These are phyloP conservation scores for Limnephilus marmoratus DNA, from an alignment of 2,888 invertebrate species.

Conservation along the genomic window DNA sequence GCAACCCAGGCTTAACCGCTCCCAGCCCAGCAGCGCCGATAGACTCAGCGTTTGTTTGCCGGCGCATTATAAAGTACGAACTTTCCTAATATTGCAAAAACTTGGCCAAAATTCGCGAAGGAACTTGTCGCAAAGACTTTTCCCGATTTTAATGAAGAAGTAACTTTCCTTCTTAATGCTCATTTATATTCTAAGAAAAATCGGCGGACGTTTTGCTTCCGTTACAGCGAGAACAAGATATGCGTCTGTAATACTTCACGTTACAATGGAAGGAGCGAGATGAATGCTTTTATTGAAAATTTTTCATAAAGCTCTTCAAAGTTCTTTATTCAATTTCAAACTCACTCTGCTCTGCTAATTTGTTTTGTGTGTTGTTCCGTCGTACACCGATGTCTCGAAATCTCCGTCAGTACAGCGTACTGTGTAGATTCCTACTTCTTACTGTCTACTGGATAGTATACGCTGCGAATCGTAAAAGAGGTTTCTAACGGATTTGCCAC, in stretches of 20 bases:
- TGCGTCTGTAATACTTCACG: conserved; percentile 6
- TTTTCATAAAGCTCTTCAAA: conserved; percentile 23
- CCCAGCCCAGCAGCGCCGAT: neutral
- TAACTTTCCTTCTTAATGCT: conserved; percentile 36
- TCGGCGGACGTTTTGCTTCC: conserved; percentile 20
- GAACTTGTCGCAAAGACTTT: conserved; percentile 44
- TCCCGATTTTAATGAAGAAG: conserved; percentile 44
- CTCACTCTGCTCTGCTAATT: conserved; percentile 14
- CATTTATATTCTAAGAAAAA: conserved; percentile 42
- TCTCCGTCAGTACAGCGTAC: neutral
- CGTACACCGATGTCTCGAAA: neutral
- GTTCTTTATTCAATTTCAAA: conserved; percentile 24
- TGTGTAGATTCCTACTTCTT: neutral
- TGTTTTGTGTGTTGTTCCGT: conserved; percentile 2
- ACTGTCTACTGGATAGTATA: neutral
- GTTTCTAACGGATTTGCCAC: neutral
- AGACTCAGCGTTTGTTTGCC: conserved; percentile 19
- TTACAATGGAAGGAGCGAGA: neutral
- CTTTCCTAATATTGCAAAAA: conserved; percentile 46
- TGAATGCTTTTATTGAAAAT: conserved; percentile 23
- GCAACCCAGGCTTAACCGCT: neutral
- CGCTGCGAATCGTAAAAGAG: neutral
- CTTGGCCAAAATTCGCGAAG: neutral
- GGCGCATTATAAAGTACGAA: conserved; percentile 45
- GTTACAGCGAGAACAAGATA: neutral